phyloP scores from a whole-genome alignment of 2,888 invertebrate genomes.

The Melanostoma scalare region DNA sequence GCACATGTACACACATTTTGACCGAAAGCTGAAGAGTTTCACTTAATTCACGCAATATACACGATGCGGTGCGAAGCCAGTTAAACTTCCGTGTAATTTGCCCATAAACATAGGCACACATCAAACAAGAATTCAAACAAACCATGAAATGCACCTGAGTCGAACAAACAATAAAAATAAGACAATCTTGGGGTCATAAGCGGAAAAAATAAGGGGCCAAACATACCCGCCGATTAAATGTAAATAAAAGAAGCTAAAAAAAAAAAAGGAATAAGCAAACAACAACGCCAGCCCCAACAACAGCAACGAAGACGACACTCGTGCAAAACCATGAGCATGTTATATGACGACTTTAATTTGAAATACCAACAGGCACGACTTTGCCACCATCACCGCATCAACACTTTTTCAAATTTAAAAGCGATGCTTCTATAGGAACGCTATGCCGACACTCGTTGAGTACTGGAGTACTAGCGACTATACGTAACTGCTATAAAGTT shows the following conservation, averaged over 20 bases:
- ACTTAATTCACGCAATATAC: conserved; percentile 35
- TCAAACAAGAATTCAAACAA: conserved; percentile 36
- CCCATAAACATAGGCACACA: conserved; percentile 11
- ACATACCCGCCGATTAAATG: conserved; percentile 23
- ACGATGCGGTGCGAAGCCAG: neutral
- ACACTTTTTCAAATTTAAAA: conserved; percentile 38
- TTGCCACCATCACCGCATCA: conserved; percentile 23
- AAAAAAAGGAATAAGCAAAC: no score
- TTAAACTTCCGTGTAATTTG: conserved; percentile 55
- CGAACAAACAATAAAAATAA: conserved; percentile 32
- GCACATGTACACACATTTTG: neutral
- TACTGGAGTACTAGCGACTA: neutral
- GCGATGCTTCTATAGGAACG: neutral
- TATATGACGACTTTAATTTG: conserved; percentile 42
- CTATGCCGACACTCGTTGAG: neutral
- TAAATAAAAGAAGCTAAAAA: conserved; percentile 8
- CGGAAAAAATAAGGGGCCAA: conserved; percentile 6
- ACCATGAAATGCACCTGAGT: conserved; percentile 60
- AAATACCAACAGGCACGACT: conserved; percentile 60
- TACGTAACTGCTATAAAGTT: neutral
- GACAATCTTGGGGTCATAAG: conserved; percentile 14
- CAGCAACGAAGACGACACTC: conserved; percentile 40
- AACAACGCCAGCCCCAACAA: neutral
- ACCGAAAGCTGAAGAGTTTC: neutral
- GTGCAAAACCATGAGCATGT: conserved; percentile 44